A percentile compares a stretch with the other conserved stretches of the same genome.
phyloP scores from a whole-genome alignment of 2,888 invertebrate genomes.

The Micoletzkya japonica region DNA sequence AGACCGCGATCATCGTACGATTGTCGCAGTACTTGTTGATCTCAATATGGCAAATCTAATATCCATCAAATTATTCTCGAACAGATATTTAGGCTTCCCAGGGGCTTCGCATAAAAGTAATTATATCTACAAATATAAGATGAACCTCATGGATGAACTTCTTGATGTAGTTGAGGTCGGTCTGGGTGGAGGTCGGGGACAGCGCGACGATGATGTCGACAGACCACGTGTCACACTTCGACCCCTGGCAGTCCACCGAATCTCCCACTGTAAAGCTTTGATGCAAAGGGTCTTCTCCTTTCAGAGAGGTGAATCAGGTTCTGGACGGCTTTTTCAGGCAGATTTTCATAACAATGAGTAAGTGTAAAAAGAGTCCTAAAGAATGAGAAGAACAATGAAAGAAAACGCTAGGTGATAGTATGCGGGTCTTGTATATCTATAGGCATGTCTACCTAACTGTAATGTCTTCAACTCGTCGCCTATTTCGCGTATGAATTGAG shows the following conservation, averaged over 20 bases:
- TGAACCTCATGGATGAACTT: not conserved
- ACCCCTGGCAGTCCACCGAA: not conserved
- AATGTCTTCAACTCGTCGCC: too few species aligned
- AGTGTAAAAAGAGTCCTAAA: too few species aligned
- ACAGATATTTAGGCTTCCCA: not conserved
- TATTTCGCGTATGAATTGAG: too few species aligned
- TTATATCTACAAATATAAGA: not conserved
- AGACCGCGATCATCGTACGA: constrained; percentile 2
- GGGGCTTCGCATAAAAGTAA: not conserved
- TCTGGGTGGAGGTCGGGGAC: not conserved
- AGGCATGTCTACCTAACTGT: too few species aligned
- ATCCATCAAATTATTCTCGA: not conserved
- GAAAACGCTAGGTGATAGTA: too few species aligned
- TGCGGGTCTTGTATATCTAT: too few species aligned
- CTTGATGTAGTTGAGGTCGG: constrained; percentile 3
- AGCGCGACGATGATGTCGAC: constrained; percentile 12
- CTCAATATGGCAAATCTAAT: constrained; percentile 3
- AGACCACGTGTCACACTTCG: constrained; percentile 18
- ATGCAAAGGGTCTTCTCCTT: too few species aligned
- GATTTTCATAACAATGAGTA: too few species aligned
- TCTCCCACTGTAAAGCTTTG: constrained; percentile 18
- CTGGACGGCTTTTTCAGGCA: too few species aligned
- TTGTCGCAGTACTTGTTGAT: constrained; percentile 26
- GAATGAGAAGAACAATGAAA: too few species aligned
- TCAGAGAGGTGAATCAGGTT: too few species aligned